These are phyloP conservation scores for Synergus japonicus DNA, from an alignment of 2,888 invertebrate genomes.

Conservation along the genomic window DNA sequence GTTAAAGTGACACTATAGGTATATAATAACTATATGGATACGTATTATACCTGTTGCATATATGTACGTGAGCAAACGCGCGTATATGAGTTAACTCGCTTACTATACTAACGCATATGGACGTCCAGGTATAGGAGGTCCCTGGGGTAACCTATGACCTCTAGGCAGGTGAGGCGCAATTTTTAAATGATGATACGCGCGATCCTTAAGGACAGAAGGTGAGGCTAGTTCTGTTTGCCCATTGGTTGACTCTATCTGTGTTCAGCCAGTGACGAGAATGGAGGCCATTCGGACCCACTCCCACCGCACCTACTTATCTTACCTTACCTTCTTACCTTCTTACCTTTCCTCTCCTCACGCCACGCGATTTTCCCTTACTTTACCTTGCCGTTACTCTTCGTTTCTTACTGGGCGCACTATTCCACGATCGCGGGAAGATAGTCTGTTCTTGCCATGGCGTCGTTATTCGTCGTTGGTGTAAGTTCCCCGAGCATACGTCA, in stretches of 20 bases:
- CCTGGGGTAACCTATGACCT: slow-evolving; percentile 65
- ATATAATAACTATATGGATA: not conserved
- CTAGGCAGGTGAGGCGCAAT: slow-evolving; percentile 69
- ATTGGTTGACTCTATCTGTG: slow-evolving; percentile 34
- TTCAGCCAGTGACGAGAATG: slow-evolving; percentile 60
- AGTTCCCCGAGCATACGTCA: slow-evolving; percentile 34
- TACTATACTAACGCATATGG: slow-evolving; percentile 18
- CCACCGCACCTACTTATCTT: slow-evolving; percentile 67
- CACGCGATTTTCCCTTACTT: slow-evolving; percentile 51
- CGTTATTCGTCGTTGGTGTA: slow-evolving; percentile 28
- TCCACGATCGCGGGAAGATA: slow-evolving; percentile 39
- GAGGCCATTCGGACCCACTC: slow-evolving; percentile 70
- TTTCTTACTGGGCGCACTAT: slow-evolving; percentile 30
- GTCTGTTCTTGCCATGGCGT: slow-evolving; percentile 28
- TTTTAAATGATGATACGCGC: slow-evolving; percentile 59
- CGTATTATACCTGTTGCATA: slow-evolving; percentile 1
- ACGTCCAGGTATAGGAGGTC: slow-evolving; percentile 48
- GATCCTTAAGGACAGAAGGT: slow-evolving; percentile 41
- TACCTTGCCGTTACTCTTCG: slow-evolving; percentile 25
- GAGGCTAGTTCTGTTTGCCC: slow-evolving; percentile 42
- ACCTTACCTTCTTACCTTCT: slow-evolving; percentile 58
- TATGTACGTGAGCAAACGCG: slow-evolving; percentile 13
- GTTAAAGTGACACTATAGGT: slow-evolving; percentile 25
- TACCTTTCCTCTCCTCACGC: slow-evolving; percentile 59
- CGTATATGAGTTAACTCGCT: slow-evolving; percentile 18